Evolutionary conservation across 2,888 invertebrate species (phyloP).

Genomic region (Cyclophora albipunctata): DNA sequence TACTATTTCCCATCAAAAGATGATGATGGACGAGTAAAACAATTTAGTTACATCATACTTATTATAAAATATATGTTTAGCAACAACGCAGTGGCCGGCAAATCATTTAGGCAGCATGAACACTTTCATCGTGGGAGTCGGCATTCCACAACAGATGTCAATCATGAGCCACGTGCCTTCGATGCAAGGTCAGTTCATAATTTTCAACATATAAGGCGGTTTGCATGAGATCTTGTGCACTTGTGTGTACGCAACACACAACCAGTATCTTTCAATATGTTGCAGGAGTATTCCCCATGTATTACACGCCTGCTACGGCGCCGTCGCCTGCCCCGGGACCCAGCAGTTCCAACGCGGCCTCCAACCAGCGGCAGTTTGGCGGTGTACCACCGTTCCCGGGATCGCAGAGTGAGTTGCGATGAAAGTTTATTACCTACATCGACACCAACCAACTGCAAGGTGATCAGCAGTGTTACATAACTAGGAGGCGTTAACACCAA

Average conservation of each 20-base stretch:
- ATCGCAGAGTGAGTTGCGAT: slow-evolving; percentile 22
- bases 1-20: no score
- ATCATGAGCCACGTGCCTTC: slow-evolving; percentile 30
- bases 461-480: no score
- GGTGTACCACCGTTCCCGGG: slow-evolving; percentile 7
- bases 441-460: neutral
- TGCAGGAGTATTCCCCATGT: slow-evolving; percentile 42
- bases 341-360: slow-evolving; percentile 2
- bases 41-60: no score
- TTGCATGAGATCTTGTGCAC: no score
- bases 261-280: no score
- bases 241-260: no score
- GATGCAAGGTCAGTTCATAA: slow-evolving; percentile 22
- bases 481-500: no score
- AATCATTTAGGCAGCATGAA: slow-evolving; percentile 28
- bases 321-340: slow-evolving; percentile 4
- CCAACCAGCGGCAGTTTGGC: no score
- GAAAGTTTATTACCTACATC: neutral
- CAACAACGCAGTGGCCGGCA: slow-evolving; percentile 21
- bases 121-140: slow-evolving; percentile 31
- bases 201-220: slow-evolving; percentile 8
- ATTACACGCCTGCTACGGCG: slow-evolving; percentile 27
- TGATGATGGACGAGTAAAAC: no score
- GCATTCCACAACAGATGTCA: slow-evolving; percentile 38
- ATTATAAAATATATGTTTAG: slow-evolving; percentile 7